phyloP scores from a whole-genome alignment of 2,797 vertebrate species.

The Cossypha polioptera region DNA sequence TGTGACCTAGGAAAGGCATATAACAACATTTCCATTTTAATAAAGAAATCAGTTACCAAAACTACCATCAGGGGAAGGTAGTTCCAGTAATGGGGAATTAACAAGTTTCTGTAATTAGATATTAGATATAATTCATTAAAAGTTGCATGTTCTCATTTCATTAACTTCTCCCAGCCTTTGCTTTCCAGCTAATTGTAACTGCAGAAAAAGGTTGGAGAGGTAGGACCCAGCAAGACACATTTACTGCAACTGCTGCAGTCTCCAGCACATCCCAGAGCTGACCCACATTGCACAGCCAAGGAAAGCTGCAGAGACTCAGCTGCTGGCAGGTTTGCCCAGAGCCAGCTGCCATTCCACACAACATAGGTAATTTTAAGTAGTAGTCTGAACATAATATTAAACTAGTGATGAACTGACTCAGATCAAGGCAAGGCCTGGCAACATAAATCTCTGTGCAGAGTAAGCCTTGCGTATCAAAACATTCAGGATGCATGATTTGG shows the following conservation, averaged over 20 bases:
- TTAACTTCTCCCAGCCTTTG: not conserved
- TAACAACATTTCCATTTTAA: not conserved
- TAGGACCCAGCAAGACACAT: not conserved
- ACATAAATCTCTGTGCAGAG: not conserved
- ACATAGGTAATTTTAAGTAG: not conserved
- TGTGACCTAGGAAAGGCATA: not conserved
- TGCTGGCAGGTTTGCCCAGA: not conserved
- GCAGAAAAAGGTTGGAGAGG: not conserved
- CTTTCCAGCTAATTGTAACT: not conserved
- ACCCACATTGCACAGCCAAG: fast-evolving
- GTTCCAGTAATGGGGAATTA: not conserved
- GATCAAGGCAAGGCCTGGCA: not conserved
- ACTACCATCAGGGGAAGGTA: not conserved
- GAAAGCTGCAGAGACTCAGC: not conserved
- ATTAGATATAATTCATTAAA: not conserved
- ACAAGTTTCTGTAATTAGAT: not conserved
- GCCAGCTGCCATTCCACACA: not conserved
- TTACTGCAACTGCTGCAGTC: not conserved
- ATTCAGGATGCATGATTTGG: not conserved
- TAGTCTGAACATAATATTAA: not conserved
- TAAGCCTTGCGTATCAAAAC: not conserved
- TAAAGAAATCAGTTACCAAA: not conserved
- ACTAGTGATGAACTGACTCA: not conserved
- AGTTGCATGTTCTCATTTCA: not conserved
- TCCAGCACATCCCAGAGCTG: not conserved